Evolutionary conservation across 2,888 invertebrate genomes (phyloP).

Genomic region (Chloroclystis v-ata): DNA sequence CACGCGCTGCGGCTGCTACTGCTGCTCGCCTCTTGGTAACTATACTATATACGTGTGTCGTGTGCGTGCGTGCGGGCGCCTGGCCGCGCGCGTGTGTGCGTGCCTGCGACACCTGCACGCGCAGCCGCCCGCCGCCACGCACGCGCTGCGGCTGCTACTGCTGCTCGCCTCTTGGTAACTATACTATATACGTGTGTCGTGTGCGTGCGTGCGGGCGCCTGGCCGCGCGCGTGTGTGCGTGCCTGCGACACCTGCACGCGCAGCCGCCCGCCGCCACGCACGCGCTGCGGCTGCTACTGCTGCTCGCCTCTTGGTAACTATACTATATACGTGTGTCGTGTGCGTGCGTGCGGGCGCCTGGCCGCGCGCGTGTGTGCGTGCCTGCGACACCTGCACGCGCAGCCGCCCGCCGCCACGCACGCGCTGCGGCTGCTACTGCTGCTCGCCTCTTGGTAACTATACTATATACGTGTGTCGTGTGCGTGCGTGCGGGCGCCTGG

Average conservation of each 20-base stretch:
- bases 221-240: conserved; percentile 49
- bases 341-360: no score
- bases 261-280: conserved; percentile 50
- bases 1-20: no score
- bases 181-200: conserved; percentile 33
- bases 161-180: conserved; percentile 2
- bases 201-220: conserved; percentile 55
- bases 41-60: no score
- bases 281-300: conserved; percentile 46
- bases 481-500: no score
- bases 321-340: no score
- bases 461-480: no score
- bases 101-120: conserved; percentile 50
- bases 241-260: conserved; percentile 49
- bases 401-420: no score
- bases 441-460: no score
- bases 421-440: no score
- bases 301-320: conserved; percentile 14
- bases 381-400: no score
- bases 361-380: no score
- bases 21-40: no score
- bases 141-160: conserved; percentile 47
- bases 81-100: conserved; percentile 50
- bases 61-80: conserved; percentile 57
- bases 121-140: conserved; percentile 46